Base-by-base conservation (phyloP, 2,113 vertebrate genomes). In the Oreocharis arfaki region DNA sequence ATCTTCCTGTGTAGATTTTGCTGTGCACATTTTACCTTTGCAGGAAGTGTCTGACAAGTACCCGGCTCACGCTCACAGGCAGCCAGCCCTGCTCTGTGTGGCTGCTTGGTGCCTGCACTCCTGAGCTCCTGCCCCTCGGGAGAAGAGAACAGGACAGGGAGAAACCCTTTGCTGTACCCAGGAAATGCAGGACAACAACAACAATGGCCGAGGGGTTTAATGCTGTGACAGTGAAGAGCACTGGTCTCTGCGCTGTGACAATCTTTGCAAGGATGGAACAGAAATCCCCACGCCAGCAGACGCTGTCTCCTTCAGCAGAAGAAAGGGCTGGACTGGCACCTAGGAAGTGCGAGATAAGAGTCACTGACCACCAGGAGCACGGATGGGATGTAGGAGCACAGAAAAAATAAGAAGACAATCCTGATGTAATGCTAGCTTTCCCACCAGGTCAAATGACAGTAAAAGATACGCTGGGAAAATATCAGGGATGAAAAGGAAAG, bases 21-120 rank as follows among this genome's bases (percentile, higher is more conserved):
- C 27, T 49, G 4, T 27, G 13, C 30, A 69, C 7, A 4, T 46
- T 71, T 53, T 60, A n/a, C 27, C 26, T 76, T 69, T 65, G 14
- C 18, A 55, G 61, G 50, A 74, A 61, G 30, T 23, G 20, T 37
- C 12, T 59, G 65, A 39, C 17, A 42, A 39, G 20, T 5, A 26
- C 11, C 16, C 3, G 4, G 42, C 26, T 67, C 28, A 23, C 4
- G 1, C 3, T 9, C 41, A 13, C 22, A 52, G 33, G 20, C 28
- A 59, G 11, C 16, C 19, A 49, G 19, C 17, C 32, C 69, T 44
- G 41, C 39, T 74, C 28, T 1, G 2, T 15, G 24, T 2, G 1
- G 6, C 32, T 2, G 1, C 10, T 68, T 0, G 1, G 17, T n/a
- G 33, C 9, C 26, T 39, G 10, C 27, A 3, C 32, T 35, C 83